A percentile compares a stretch with the other conserved stretches of the same genome.
Evolutionary conservation across 2,797 vertebrate species (phyloP).

Genomic region (Microctenopoma steveboyesi): DNA sequence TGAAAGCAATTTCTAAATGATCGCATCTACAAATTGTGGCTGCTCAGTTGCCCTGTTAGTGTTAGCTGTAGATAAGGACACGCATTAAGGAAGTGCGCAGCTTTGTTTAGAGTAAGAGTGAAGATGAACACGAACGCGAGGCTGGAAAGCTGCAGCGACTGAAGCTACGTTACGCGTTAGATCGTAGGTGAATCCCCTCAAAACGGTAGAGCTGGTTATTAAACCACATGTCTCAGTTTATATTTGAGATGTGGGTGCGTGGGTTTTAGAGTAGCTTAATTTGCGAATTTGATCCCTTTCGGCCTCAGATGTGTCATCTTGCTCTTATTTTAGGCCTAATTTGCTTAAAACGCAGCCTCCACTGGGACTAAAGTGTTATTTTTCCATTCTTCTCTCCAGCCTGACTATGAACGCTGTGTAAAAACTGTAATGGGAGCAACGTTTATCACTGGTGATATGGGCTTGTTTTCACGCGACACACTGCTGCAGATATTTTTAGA

Average conservation of each 20-base stretch:
- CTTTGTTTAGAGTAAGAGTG: background rate
- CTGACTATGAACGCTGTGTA: too few species aligned
- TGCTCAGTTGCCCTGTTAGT: background rate
- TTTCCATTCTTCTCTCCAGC: too few species aligned
- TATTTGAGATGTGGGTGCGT: background rate
- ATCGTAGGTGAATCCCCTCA: background rate
- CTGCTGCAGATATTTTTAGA: conserved; percentile 27
- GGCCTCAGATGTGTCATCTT: background rate
- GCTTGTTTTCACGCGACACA: conserved; percentile 46
- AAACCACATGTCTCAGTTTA: background rate
- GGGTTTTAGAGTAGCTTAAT: background rate
- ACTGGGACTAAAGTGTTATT: too few species aligned
- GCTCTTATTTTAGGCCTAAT: background rate
- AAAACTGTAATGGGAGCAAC: too few species aligned
- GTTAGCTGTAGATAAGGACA: too few species aligned
- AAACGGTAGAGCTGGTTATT: background rate
- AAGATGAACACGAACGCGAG: background rate
- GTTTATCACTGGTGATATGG: too few species aligned
- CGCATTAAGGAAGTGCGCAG: background rate
- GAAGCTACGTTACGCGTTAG: background rate
- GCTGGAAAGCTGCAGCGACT: too few species aligned
- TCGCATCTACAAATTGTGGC: too few species aligned
- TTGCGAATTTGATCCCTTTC: too few species aligned
- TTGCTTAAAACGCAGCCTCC: background rate
- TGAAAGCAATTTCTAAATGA: too few species aligned